Conservation (phyloP, 2,888 invertebrate species). For the Tiliacea aurago region DNA sequence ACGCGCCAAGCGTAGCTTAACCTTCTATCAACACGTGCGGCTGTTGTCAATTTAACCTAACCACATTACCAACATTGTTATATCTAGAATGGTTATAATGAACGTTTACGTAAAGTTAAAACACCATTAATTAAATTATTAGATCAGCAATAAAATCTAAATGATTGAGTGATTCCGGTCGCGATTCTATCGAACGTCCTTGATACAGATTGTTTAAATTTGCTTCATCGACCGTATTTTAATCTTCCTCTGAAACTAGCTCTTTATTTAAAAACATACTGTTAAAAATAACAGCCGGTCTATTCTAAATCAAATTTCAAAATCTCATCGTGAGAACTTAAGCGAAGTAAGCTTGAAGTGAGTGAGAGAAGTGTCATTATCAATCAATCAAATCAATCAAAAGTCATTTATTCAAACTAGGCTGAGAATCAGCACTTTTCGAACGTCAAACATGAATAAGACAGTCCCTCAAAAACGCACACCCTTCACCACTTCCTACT, state of each 20-base stretch:
- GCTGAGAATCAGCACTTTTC: too few relatives aligned
- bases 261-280: constrained; percentile 1
- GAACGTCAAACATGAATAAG: too few relatives aligned
- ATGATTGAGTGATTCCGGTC: constrained; percentile 22
- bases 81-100: constrained; percentile 1
- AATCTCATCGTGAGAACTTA: too few relatives aligned
- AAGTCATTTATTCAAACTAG: too few relatives aligned
- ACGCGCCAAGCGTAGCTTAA: too few relatives aligned
- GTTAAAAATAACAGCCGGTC: background rate
- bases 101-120: constrained; percentile 12
- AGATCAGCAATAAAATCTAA: constrained; percentile 21
- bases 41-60: background rate
- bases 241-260: constrained; percentile 11
- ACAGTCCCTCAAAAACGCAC: too few relatives aligned
- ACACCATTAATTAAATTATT: constrained; percentile 1
- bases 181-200: constrained; percentile 25
- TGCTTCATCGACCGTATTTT: constrained; percentile 10
- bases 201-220: constrained; percentile 31
- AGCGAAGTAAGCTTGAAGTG: too few relatives aligned
- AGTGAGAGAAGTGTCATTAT: too few relatives aligned
- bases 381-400: too few relatives aligned
- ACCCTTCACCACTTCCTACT: too few relatives aligned
- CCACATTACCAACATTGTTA: constrained; percentile 10
- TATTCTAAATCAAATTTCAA: too few relatives aligned
- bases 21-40: too few relatives aligned